These are phyloP conservation scores for Ophioninae sp. DNA, from an alignment of 2,888 invertebrate species.

Conservation along the genomic window DNA sequence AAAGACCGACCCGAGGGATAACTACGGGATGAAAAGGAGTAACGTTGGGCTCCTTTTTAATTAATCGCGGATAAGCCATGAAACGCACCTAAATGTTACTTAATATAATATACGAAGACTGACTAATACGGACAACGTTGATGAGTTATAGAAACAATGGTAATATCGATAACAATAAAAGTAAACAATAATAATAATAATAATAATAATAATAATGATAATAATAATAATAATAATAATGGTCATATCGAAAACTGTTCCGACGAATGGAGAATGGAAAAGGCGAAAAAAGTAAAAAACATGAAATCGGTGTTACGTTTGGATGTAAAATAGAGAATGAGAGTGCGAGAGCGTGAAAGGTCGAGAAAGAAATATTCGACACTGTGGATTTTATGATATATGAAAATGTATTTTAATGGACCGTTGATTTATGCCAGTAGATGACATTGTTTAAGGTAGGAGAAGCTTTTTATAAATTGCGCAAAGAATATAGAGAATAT, in stretches of 20 bases:
- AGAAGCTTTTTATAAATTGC: conserved; percentile 78
- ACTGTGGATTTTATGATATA: conserved; percentile 76
- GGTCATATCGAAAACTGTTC: background rate
- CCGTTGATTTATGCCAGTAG: conserved; percentile 79
- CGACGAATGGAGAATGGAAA: conserved; percentile 26
- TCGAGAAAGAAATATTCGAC: conserved; percentile 70
- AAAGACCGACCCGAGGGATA: conserved; percentile 9
- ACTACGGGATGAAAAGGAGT: conserved; percentile 28
- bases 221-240: conserved; percentile 12
- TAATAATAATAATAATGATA: conserved; percentile 12
- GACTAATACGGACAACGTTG: conserved; percentile 65
- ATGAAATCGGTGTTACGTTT: conserved; percentile 80
- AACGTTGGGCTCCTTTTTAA: conserved; percentile 33
- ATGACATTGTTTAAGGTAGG: conserved; percentile 76
- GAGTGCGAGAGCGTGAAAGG: background rate
- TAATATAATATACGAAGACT: conserved; percentile 66
- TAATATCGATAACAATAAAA: conserved; percentile 62
- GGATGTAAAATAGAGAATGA: conserved; percentile 78
- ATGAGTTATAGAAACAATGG: conserved; percentile 59
- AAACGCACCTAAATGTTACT: conserved; percentile 62
- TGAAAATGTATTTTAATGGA: conserved; percentile 78
- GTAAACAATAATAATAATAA: conserved; percentile 48
- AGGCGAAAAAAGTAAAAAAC: conserved; percentile 53
- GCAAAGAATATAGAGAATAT: conserved; percentile 70
- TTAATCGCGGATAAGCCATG: conserved; percentile 48